phyloP scores from a whole-genome alignment of 2,797 vertebrate genomes.

The Onychomys torridus region DNA sequence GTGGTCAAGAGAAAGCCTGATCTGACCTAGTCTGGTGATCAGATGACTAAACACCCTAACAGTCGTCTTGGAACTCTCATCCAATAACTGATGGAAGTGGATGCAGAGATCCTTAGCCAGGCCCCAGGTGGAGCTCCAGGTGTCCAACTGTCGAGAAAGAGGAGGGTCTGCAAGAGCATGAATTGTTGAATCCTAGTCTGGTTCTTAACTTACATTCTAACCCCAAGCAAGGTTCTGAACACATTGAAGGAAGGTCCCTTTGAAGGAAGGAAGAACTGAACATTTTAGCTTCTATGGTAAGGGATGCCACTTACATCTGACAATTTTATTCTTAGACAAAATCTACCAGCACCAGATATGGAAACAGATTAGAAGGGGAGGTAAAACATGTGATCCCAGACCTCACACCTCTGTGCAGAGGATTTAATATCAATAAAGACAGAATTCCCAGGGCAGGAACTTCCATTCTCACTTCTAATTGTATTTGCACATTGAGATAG shows the following conservation, averaged over 20 bases:
- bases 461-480: conserved; percentile 76
- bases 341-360: conserved; percentile 38
- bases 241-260: background rate
- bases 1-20: too few species aligned
- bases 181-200: background rate
- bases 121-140: too few species aligned
- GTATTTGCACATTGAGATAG: conserved; percentile 39
- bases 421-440: conserved; percentile 72
- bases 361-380: background rate
- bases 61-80: too few species aligned
- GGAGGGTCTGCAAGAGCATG: too few species aligned
- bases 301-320: conserved; percentile 8
- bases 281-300: conserved; percentile 65
- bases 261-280: conserved; percentile 28
- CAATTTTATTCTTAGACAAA: conserved; percentile 55
- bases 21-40: too few species aligned
- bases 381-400: conserved; percentile 15
- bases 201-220: conserved; percentile 15
- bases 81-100: too few species aligned
- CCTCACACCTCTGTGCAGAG: conserved; percentile 33
- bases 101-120: too few species aligned
- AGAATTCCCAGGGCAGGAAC: conserved; percentile 64
- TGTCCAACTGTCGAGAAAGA: too few species aligned
- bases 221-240: background rate
- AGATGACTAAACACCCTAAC: too few species aligned